Evolutionary conservation across 2,113 vertebrate genomes (phyloP), one percentile per base, ranked within the genome.

Genomic region (Butastur rufipennis): DNA sequence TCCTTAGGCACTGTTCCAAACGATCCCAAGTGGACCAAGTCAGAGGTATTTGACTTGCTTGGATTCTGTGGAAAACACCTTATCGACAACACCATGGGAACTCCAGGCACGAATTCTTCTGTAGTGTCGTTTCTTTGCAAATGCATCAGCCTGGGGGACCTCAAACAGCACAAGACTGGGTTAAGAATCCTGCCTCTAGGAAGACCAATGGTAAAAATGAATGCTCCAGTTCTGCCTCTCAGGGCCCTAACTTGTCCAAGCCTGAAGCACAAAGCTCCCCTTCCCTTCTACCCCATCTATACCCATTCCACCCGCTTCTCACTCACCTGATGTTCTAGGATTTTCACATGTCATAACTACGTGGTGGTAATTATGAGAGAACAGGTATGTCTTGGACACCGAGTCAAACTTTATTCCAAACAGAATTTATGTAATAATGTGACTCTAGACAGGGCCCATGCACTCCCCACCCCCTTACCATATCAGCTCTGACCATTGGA

Each of bases 31-130:
- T 84, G 63, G 79, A 93, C 55, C 13, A 59, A 81, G 34, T 86
- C 63, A 85, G 65, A 81, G 68, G 31, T 89, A 67, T 85, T 85
- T 94, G 78, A 84, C 77, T 73, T 95, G 80, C 66, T 91, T 93
- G 78, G 47, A 52, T 91, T 84, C 77, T 85, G 52, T 81, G 61
- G 56, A 93, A 93, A 89, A 72, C 48, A 52, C 63, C 22, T 63
- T 78, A 43, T 91, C 1, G 1, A 29, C 75, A 87, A 1, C 18
- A 19, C 10, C 21, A 19, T 16, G 36, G 77, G 56, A 89, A 21
- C 43, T 84, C 7, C 11, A 81, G 59, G n/a, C 38, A 72, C 67
- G 2, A 86, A 73, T 67, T 79, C 11, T 80, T 92, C 43, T 63
- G 38, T 50, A 67, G 34, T 43, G 40, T 47, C 10, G 3, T 78